Evolutionary conservation across 2,888 invertebrate species (phyloP).

Genomic region (Callinectes sapidus): DNA sequence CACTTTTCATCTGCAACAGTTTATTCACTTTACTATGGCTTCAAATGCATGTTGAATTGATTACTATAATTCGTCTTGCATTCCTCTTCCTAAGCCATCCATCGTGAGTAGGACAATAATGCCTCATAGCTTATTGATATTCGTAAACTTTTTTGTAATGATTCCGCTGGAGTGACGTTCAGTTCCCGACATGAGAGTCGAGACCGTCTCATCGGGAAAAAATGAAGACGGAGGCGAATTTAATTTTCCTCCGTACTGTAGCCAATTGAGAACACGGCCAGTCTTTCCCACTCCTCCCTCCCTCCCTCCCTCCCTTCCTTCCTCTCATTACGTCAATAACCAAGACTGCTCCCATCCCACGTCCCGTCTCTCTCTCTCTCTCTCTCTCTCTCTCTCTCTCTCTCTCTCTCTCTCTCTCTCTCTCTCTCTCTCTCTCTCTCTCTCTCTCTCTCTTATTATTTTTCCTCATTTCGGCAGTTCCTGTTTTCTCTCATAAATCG

Average conservation of each 20-base stretch:
- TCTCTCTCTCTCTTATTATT: background rate
- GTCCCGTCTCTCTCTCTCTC: background rate
- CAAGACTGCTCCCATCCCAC: too few species aligned
- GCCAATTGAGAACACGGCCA: background rate
- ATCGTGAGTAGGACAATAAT: too few species aligned
- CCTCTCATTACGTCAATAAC: background rate
- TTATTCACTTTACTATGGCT: background rate
- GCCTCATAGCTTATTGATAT: too few species aligned
- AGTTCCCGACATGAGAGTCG: too few species aligned
- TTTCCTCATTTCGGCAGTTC: background rate
- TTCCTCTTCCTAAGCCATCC: too few species aligned
- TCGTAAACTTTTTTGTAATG: too few species aligned
- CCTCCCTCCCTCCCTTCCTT: background rate
- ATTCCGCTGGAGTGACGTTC: too few species aligned
- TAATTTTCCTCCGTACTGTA: conserved; percentile 9
- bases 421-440: background rate
- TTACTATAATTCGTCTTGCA: too few species aligned
- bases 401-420: conserved; percentile 1
- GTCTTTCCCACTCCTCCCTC: background rate
- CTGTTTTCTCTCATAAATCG: background rate
- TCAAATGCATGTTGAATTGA: background rate
- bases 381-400: background rate
- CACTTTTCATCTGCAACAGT: background rate
- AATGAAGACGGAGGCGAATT: background rate
- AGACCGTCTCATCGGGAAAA: background rate